A percentile compares a stretch with the other conserved stretches of the same genome.
These are phyloP conservation scores for Uria aalge DNA, from an alignment of 2,113 vertebrate species.

Conservation along the genomic window DNA sequence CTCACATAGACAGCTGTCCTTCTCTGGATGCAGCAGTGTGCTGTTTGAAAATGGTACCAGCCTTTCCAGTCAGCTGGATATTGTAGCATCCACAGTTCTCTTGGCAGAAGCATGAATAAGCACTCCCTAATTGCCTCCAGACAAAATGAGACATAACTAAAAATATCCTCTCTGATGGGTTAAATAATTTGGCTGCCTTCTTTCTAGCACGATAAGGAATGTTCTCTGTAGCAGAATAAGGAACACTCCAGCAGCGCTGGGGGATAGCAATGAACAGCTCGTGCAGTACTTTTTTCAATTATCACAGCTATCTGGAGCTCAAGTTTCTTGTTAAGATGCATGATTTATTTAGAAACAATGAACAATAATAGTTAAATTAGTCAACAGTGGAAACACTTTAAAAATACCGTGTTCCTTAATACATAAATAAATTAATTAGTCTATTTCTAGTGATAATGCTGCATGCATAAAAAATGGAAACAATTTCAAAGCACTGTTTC, in stretches of 20 bases:
- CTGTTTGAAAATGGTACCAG: not conserved
- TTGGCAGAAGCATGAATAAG: not conserved
- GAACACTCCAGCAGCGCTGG: not conserved
- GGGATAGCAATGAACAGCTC: not conserved
- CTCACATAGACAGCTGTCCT: not conserved
- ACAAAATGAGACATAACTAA: not conserved
- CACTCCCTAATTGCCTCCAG: not conserved
- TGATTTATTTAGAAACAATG: conserved; percentile 26
- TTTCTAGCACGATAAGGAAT: not conserved
- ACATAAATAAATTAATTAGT: not conserved
- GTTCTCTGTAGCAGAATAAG: not conserved
- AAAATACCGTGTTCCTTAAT: not conserved
- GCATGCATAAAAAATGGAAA: not conserved
- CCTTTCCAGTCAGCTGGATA: not conserved
- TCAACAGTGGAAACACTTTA: not conserved
- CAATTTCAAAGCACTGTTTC: not conserved
- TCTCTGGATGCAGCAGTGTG: not conserved
- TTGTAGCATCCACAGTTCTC: not conserved
- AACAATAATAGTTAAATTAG: not conserved
- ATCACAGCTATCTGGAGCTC: not conserved
- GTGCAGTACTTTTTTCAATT: not conserved
- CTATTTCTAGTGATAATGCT: not conserved
- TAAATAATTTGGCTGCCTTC: conserved; percentile 17
- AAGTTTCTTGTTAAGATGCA: not conserved
- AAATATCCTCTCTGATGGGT: not conserved